Evolutionary conservation across 2,888 invertebrate genomes (phyloP).

Genomic region (Matsumyia berberina): DNA sequence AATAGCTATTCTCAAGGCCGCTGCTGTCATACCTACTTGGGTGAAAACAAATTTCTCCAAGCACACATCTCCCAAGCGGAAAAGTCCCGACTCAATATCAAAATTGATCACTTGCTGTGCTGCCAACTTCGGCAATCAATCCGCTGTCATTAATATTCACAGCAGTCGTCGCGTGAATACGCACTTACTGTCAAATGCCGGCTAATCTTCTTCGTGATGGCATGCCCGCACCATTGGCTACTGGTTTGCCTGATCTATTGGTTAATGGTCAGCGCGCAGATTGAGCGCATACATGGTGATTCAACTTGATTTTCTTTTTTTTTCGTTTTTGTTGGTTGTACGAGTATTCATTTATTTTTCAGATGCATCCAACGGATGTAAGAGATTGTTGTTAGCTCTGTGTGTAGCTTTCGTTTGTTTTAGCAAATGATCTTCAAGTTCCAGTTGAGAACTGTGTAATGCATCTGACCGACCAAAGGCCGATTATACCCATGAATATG

Average conservation of each 20-base stretch:
- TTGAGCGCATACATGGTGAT: slow-evolving; percentile 37
- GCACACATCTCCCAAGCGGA: slow-evolving; percentile 10
- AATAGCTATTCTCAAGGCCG: slow-evolving; percentile 35
- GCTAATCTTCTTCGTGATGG: slow-evolving; percentile 69
- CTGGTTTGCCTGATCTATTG: slow-evolving; percentile 38
- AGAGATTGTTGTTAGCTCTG: slow-evolving; percentile 15
- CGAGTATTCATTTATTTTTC: not conserved
- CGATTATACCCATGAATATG: slow-evolving; percentile 29
- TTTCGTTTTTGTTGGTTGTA: slow-evolving; percentile 9
- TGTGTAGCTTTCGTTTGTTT: slow-evolving; percentile 14
- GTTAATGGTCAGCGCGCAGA: slow-evolving; percentile 11
- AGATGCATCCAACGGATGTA: slow-evolving; percentile 34
- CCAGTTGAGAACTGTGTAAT: slow-evolving; percentile 49
- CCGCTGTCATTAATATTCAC: slow-evolving; percentile 67
- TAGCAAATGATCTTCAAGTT: slow-evolving; percentile 46
- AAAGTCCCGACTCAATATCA: slow-evolving; percentile 36
- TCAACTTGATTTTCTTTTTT: slow-evolving; percentile 22
- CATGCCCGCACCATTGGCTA: slow-evolving; percentile 47
- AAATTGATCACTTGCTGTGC: slow-evolving; percentile 55
- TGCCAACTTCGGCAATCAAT: slow-evolving; percentile 49
- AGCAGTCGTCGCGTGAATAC: slow-evolving; percentile 51
- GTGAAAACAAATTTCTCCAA: slow-evolving; percentile 31
- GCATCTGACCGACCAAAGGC: slow-evolving; percentile 49
- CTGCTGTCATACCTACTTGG: too few relatives aligned
- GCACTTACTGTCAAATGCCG: slow-evolving; percentile 67